Percentiles rank a stretch among this genome's conserved stretches.
Conservation (phyloP, 2,888 invertebrate species). For the Zelleria hepariella region DNA sequence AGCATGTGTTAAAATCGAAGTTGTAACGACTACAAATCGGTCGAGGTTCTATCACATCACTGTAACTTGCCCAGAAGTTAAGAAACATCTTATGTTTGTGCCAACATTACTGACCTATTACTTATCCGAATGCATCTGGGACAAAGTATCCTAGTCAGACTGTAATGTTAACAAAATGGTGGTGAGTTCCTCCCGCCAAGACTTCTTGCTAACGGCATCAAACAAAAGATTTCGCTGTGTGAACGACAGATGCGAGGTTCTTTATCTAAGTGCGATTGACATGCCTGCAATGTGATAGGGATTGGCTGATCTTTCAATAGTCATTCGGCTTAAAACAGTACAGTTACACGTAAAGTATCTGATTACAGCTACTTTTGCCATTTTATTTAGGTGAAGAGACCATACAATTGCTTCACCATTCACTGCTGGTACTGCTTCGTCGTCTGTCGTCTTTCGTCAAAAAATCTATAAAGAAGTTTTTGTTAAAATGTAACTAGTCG, state of each 20-base stretch:
- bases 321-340: too few species aligned
- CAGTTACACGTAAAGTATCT: too few species aligned
- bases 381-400: too few species aligned
- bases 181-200: slow-evolving; percentile 53
- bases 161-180: slow-evolving; percentile 21
- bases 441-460: too few species aligned
- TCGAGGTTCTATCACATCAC: slow-evolving; percentile 21
- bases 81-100: slow-evolving; percentile 65
- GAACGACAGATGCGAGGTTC: slow-evolving; percentile 52
- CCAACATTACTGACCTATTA: slow-evolving; percentile 30
- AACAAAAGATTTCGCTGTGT: slow-evolving; percentile 51
- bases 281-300: not conserved
- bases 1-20: not conserved
- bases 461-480: too few species aligned
- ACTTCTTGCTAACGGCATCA: slow-evolving; percentile 46
- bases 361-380: too few species aligned
- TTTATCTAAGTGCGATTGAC: slow-evolving; percentile 21
- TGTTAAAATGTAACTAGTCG: too few species aligned
- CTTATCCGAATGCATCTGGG: not conserved
- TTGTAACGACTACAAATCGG: not conserved
- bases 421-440: too few species aligned
- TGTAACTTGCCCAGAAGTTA: slow-evolving; percentile 66
- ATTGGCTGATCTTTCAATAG: too few species aligned
- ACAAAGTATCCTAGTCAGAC: not conserved
- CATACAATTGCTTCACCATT: too few species aligned